phyloP scores from a whole-genome alignment of 53 echinoderm and acorn worm genomes.

The Actinopyga echinites region DNA sequence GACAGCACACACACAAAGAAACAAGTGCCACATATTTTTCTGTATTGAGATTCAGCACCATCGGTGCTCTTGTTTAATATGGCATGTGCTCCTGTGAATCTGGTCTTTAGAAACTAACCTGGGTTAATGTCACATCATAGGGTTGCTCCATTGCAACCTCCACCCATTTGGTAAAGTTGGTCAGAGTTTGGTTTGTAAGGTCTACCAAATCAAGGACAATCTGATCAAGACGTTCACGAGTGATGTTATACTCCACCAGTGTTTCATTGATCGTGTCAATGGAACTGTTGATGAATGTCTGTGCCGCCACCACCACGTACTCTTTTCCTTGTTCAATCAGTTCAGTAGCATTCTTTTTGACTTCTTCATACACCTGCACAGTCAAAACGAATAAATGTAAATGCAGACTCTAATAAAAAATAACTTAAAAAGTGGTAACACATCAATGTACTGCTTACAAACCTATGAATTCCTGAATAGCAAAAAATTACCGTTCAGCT shows the following conservation, averaged over 20 bases:
- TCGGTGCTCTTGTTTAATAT: no score
- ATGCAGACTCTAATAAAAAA: not conserved
- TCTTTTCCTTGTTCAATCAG: slow-evolving; percentile 17
- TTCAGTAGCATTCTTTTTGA: slow-evolving; percentile 26
- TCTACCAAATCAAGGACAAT: not conserved
- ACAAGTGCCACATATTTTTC: no score
- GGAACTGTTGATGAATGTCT: slow-evolving; percentile 11
- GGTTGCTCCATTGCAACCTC: slow-evolving; percentile 24
- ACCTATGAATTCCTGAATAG: no score
- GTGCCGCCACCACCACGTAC: not conserved
- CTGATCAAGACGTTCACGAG: slow-evolving; percentile 21
- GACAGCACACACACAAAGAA: no score
- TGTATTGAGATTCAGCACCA: no score
- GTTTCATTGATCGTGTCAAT: slow-evolving; percentile 17
- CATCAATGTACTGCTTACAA: no score
- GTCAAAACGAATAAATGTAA: not conserved
- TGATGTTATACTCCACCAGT: slow-evolving; percentile 30
- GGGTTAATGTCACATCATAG: not conserved
- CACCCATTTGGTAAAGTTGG: slow-evolving; percentile 36
- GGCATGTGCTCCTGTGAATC: no score
- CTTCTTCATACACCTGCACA: slow-evolving; percentile 2
- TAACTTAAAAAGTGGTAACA: no score
- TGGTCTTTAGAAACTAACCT: not conserved
- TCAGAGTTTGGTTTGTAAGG: slow-evolving; percentile 31
- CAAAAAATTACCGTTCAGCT: no score